Conservation (phyloP, 37 sponge, comb jelly and placozoan species). For the Spongia lamella region DNA sequence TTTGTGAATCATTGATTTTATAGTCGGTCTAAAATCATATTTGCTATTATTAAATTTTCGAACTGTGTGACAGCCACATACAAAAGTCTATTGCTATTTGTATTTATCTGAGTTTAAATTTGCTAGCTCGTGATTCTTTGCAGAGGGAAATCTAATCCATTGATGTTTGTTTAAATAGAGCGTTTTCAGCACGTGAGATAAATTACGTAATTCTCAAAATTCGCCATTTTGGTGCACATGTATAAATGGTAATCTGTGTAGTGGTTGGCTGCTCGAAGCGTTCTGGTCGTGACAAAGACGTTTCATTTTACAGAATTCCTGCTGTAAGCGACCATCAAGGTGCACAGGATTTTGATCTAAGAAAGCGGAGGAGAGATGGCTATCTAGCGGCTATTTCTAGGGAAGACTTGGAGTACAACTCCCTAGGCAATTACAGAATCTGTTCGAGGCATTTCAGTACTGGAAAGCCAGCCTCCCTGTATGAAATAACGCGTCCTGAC, state of each 20-base stretch:
- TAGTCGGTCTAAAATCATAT: too few species aligned
- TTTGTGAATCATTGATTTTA: too few species aligned
- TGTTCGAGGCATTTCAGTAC: background rate
- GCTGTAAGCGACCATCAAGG: background rate
- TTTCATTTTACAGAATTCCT: background rate
- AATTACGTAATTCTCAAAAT: background rate
- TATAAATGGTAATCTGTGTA: conserved; percentile 41
- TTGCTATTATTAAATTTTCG: too few species aligned
- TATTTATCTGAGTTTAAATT: too few species aligned
- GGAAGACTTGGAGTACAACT: background rate
- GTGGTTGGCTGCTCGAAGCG: conserved; percentile 54
- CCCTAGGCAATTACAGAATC: background rate
- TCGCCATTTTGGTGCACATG: conserved; percentile 40
- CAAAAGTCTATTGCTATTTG: too few species aligned
- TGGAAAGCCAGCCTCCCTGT: conserved; percentile 2
- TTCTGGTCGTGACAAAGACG: background rate
- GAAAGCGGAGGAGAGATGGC: background rate
- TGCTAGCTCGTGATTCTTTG: too few species aligned
- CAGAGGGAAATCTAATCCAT: too few species aligned
- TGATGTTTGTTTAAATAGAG: too few species aligned
- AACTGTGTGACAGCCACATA: too few species aligned
- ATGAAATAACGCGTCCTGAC: background rate
- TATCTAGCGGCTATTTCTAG: conserved; percentile 4
- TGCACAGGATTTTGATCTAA: background rate
- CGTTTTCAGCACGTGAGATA: too few species aligned